Percentiles rank a stretch among this genome's conserved stretches.
Evolutionary conservation across 2,113 vertebrate genomes (phyloP).

Genomic region (Cnemophilus loriae): DNA sequence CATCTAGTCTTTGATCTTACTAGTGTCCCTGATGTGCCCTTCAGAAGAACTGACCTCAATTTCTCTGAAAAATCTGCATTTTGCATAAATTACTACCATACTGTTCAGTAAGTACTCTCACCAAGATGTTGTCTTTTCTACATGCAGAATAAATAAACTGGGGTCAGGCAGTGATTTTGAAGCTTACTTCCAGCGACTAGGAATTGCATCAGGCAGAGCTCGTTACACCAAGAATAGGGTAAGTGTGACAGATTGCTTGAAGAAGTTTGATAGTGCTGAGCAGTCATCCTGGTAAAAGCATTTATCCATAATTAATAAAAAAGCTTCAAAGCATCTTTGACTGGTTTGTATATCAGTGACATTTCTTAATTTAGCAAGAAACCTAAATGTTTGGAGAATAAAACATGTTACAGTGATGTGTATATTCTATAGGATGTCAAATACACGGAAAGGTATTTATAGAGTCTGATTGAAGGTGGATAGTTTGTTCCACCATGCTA

Average conservation of each 20-base stretch:
- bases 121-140: background rate
- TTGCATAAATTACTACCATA: background rate
- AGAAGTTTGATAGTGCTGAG: background rate
- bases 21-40: background rate
- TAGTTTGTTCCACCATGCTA: background rate
- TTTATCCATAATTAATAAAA: background rate
- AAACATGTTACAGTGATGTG: background rate
- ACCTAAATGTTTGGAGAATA: background rate
- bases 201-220: slow-evolving; percentile 86
- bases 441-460: background rate
- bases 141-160: slow-evolving; percentile 88
- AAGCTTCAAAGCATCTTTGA: background rate
- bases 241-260: background rate
- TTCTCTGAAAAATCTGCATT: background rate
- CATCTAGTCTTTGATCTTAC: background rate
- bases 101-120: background rate
- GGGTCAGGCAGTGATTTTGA: slow-evolving; percentile 98
- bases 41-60: background rate
- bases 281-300: background rate
- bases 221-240: slow-evolving; percentile 94
- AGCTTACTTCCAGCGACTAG: slow-evolving; percentile 91
- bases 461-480: background rate
- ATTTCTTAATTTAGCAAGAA: background rate
- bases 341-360: background rate
- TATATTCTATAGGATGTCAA: background rate